Conservation (phyloP, 2,113 vertebrate genomes). For the Catharus minimus region DNA sequence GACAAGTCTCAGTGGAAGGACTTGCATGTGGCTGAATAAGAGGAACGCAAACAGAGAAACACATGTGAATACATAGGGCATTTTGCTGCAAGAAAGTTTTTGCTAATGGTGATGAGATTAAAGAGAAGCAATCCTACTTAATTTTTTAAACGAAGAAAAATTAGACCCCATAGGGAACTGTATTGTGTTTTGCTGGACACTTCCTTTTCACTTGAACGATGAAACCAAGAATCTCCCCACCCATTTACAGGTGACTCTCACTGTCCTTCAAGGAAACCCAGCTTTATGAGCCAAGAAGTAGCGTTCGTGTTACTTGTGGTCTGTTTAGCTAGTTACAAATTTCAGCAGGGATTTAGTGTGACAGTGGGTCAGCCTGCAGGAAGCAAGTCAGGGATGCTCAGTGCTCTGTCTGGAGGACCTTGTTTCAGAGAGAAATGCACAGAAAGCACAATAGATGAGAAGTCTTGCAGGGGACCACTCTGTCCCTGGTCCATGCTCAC, state of each 20-base stretch:
- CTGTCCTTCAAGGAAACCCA: not conserved
- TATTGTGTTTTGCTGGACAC: not conserved
- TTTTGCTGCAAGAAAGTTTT: not conserved
- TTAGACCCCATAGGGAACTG: not conserved
- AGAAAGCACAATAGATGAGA: not conserved
- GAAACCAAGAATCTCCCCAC: not conserved
- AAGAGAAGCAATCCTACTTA: not conserved
- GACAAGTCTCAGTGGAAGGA: not conserved
- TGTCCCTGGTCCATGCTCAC: rapidly evolving
- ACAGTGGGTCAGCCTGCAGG: not conserved
- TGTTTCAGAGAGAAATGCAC: not conserved
- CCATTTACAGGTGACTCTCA: not conserved
- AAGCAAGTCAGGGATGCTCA: not conserved
- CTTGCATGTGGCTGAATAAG: not conserved
- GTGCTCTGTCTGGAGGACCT: not conserved
- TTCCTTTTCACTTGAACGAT: not conserved
- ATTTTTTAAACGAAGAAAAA: not conserved
- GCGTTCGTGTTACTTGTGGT: not conserved
- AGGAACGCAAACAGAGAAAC: not conserved
- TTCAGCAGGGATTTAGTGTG: not conserved
- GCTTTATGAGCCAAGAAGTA: not conserved
- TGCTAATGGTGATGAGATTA: not conserved
- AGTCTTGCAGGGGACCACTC: not conserved
- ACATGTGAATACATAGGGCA: not conserved
- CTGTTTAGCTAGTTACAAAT: not conserved